Evolutionary conservation across 2,797 vertebrate species (phyloP).

Genomic region (Chelon labrosus): DNA sequence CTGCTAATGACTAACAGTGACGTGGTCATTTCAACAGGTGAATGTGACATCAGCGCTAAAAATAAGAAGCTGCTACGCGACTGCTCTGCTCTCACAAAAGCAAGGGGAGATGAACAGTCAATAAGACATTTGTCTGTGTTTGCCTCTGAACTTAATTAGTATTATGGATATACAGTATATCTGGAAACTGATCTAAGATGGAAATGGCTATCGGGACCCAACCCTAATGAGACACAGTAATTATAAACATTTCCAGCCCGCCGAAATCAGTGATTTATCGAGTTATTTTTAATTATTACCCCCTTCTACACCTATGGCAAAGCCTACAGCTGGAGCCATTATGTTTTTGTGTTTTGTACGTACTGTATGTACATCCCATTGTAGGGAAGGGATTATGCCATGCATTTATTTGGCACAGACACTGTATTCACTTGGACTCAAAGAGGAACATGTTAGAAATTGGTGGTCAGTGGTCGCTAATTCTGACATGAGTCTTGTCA

Average conservation of each 20-base stretch:
- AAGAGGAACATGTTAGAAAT: too few species aligned
- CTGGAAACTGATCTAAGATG: background rate
- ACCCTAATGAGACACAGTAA: background rate
- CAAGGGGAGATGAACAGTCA: background rate
- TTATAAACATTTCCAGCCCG: background rate
- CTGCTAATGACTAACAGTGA: background rate
- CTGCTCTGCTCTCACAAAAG: constrained; percentile 2
- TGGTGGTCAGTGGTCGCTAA: too few species aligned
- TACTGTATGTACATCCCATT: too few species aligned
- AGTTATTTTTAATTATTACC: background rate
- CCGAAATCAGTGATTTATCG: background rate
- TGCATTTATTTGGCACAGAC: too few species aligned
- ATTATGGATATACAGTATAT: background rate
- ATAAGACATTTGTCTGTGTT: background rate
- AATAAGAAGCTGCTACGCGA: background rate
- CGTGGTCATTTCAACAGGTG: background rate
- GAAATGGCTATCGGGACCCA: too few species aligned
- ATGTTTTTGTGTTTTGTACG: too few species aligned
- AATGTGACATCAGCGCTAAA: background rate
- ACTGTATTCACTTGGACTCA: too few species aligned
- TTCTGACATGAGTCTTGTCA: too few species aligned
- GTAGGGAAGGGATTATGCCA: too few species aligned
- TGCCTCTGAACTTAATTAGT: background rate
- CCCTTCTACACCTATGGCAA: background rate
- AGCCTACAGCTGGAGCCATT: too few species aligned